Percentiles rank a stretch among this genome's conserved stretches.
Evolutionary conservation across 1,140 invertebrate genomes (phyloP).

Genomic region (Saccostrea echinata): DNA sequence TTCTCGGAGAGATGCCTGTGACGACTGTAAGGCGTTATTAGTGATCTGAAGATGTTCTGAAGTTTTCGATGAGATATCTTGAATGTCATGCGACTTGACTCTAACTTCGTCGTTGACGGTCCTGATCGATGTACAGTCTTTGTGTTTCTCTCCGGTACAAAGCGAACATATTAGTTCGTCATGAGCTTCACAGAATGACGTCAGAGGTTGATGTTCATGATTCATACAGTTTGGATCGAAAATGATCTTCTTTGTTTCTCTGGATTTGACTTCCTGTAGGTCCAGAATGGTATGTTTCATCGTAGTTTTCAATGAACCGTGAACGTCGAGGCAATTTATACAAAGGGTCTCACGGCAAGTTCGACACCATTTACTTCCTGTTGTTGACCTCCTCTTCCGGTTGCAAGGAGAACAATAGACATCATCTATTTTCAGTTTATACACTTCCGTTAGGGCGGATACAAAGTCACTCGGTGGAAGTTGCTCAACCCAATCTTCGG

Average conservation of each 20-base stretch:
- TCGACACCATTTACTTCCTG: conserved; percentile 48
- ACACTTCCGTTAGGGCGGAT: conserved; percentile 35
- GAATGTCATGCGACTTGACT: neutral
- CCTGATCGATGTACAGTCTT: conserved; percentile 37
- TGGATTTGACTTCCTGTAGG: conserved; percentile 11
- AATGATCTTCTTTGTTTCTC: conserved; percentile 22
- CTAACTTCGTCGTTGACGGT: conserved; percentile 17
- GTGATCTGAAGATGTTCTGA: conserved; percentile 38
- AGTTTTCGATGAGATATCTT: neutral
- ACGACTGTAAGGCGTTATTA: conserved; percentile 43
- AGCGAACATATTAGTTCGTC: conserved; percentile 44
- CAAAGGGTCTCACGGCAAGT: conserved; percentile 51
- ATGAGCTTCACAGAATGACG: conserved; percentile 53
- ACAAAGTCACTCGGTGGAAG: conserved; percentile 48
- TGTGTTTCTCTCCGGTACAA: conserved; percentile 40
- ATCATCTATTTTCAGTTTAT: conserved; percentile 28
- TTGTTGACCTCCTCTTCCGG: conserved; percentile 40
- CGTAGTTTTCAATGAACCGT: conserved; percentile 53
- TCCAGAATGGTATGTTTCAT: conserved; percentile 50
- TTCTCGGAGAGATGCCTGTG: neutral
- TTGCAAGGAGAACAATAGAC: conserved; percentile 48
- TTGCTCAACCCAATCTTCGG: conserved; percentile 28
- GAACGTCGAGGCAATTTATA: conserved; percentile 37
- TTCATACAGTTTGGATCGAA: conserved; percentile 26
- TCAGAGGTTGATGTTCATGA: conserved; percentile 46